A percentile compares a stretch with the other conserved stretches of the same genome.
phyloP scores from a whole-genome alignment of 1,140 invertebrate genomes.

The Eumeta japonica region DNA sequence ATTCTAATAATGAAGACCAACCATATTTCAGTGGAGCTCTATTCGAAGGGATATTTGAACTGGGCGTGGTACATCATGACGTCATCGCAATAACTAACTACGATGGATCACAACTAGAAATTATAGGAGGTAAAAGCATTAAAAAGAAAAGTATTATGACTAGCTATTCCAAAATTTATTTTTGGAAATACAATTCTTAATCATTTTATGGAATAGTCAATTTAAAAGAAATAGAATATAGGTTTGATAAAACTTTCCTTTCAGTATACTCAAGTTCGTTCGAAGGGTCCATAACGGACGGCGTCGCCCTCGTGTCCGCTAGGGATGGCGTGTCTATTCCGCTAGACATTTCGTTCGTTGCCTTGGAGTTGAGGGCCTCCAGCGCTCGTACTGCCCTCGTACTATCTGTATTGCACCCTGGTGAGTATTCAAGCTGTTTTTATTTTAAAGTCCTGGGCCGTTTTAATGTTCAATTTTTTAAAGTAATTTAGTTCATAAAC shows the following conservation, averaged over 20 bases:
- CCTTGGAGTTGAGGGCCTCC: background rate
- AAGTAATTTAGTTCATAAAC: too few relatives aligned
- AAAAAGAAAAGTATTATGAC: slow-evolving; percentile 3
- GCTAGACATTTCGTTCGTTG: background rate
- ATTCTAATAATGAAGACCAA: too few relatives aligned
- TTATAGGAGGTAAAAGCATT: slow-evolving; percentile 26
- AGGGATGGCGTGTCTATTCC: background rate
- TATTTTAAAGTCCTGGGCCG: too few relatives aligned
- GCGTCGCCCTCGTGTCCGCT: too few relatives aligned
- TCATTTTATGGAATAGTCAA: background rate
- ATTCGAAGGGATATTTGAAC: slow-evolving; percentile 22
- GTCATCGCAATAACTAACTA: slow-evolving; percentile 20
- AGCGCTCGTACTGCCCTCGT: background rate
- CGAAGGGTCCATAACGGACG: too few relatives aligned
- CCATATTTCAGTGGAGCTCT: slow-evolving; percentile 26
- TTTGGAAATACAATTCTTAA: background rate
- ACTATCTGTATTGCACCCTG: background rate
- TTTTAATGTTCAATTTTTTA: too few relatives aligned
- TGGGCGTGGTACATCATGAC: slow-evolving; percentile 22
- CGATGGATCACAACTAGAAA: slow-evolving; percentile 15
- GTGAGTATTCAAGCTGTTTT: too few relatives aligned
- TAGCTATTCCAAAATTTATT: too few relatives aligned
- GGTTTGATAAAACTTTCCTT: too few relatives aligned
- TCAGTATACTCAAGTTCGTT: too few relatives aligned
- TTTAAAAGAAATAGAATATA: slow-evolving; percentile 2